phyloP scores from a whole-genome alignment of 2,888 invertebrate genomes.

The Lagria hirta region DNA sequence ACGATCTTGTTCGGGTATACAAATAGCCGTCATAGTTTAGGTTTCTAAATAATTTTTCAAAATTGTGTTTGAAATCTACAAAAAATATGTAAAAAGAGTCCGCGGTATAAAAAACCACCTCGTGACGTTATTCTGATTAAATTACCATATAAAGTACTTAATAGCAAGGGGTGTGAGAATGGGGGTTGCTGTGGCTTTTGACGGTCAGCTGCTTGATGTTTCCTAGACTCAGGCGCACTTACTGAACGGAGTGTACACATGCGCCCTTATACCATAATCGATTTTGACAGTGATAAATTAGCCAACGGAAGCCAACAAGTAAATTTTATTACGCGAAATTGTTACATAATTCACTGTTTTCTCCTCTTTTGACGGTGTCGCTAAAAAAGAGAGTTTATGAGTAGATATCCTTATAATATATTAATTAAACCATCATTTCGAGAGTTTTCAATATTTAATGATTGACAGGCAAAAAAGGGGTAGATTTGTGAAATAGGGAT shows the following conservation, averaged over 20 bases:
- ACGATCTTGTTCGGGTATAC: no score
- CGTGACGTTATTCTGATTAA: conserved; percentile 24
- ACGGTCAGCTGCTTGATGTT: conserved; percentile 28
- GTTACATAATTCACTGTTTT: conserved; percentile 33
- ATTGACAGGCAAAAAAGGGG: no score
- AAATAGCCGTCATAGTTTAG: no score
- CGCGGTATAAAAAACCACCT: conserved; percentile 22
- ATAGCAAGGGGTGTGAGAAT: conserved; percentile 22
- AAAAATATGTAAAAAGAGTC: conserved; percentile 22
- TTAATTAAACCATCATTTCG: conserved; percentile 15
- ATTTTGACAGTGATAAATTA: conserved; percentile 35
- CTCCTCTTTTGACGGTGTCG: conserved; percentile 28
- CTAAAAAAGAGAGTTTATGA: conserved; percentile 26
- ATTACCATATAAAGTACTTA: conserved; percentile 27
- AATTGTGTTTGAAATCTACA: no score
- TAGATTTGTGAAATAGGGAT: no score
- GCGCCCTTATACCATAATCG: conserved; percentile 28
- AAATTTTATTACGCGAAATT: conserved; percentile 33
- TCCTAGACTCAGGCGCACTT: conserved; percentile 19
- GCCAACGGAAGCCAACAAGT: conserved; percentile 33
- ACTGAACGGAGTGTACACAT: conserved; percentile 25
- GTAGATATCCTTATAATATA: conserved; percentile 23
- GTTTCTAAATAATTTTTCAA: no score
- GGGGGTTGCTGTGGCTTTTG: conserved; percentile 17
- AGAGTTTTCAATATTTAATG: conserved; percentile 6